Base-by-base conservation (phyloP, 2,888 invertebrate species). In the Heliconius charithonia region DNA sequence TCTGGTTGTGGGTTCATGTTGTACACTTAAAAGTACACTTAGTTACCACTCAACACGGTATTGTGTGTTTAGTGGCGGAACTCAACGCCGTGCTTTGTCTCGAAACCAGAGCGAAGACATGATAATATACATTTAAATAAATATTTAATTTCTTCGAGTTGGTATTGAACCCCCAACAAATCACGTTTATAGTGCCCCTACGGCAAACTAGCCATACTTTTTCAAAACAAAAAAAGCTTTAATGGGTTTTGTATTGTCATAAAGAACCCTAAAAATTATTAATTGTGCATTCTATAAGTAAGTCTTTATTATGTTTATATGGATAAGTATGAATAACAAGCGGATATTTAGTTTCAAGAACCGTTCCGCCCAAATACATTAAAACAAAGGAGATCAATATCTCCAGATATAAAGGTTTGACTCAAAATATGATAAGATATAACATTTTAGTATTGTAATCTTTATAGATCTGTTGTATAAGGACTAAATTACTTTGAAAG, bases 361-460 rank as follows among this genome's bases (percentile, higher is more conserved):
- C 56, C 65, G 80, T 76, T 80, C 70, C 80, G 78, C 80, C 77
- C 75, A 80, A 80, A 80, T 78, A 78, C 80, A 45, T 75, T 67
- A 66, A 78, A 78, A 80, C 80, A 78, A 80, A 80, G 72, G 45
- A 80, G 80, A 80, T 80, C 71, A 45, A 75, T 80, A 80, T 80
- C 77, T 80, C 22, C 22, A 72, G 16, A 32, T 62, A 32, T 62
- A 62, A 74, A 45, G 41, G 75, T 45, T 74, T 62, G 41, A 63
- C 27, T 74, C 45, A 29, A 56, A 59, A 63, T 41, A 45, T 56
- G 62, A 63, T 27, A 6, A 37, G 13, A 75, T 56, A 41, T 59
- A 41, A 29, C 10, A 37, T 22, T n/a, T 32, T 22, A 12, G 29
- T 27, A 72, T 51, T 72, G 29, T 67, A 22, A 37, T n/a, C 62